These are phyloP conservation scores for Magallana gigas DNA, from an alignment of 1,140 invertebrate genomes.

Conservation along the genomic window DNA sequence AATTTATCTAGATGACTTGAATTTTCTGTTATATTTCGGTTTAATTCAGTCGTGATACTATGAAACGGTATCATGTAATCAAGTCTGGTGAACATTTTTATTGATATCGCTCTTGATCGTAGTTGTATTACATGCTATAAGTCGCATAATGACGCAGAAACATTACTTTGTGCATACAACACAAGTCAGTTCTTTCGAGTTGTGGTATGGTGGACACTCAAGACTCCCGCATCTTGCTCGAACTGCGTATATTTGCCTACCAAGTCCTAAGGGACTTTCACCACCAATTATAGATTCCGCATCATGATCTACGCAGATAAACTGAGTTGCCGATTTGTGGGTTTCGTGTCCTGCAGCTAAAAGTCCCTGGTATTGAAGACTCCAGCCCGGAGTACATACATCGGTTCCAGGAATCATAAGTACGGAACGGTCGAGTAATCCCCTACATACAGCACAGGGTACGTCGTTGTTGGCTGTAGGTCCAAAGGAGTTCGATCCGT, in stretches of 20 bases:
- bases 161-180: not conserved
- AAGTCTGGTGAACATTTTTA: too few relatives aligned
- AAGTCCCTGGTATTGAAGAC: conserved; percentile 44
- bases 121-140: too few relatives aligned
- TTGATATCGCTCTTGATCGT: too few relatives aligned
- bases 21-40: too few relatives aligned
- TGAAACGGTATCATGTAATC: too few relatives aligned
- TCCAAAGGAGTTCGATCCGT: not conserved
- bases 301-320: conserved; percentile 43
- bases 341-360: conserved; percentile 40
- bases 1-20: too few relatives aligned
- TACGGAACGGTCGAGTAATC: not conserved
- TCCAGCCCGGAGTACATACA: conserved; percentile 49
- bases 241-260: not conserved
- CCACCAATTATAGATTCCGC: conserved; percentile 17
- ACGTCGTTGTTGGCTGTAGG: not conserved
- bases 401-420: conserved; percentile 42
- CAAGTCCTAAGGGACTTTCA: not conserved
- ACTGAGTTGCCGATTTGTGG: conserved; percentile 16
- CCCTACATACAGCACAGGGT: not conserved
- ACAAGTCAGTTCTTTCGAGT: not conserved
- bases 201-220: not conserved
- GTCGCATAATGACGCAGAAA: too few relatives aligned
- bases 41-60: too few relatives aligned
- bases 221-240: not conserved